Conservation (phyloP, 2,888 invertebrate genomes). For the Proisotoma minuta region DNA sequence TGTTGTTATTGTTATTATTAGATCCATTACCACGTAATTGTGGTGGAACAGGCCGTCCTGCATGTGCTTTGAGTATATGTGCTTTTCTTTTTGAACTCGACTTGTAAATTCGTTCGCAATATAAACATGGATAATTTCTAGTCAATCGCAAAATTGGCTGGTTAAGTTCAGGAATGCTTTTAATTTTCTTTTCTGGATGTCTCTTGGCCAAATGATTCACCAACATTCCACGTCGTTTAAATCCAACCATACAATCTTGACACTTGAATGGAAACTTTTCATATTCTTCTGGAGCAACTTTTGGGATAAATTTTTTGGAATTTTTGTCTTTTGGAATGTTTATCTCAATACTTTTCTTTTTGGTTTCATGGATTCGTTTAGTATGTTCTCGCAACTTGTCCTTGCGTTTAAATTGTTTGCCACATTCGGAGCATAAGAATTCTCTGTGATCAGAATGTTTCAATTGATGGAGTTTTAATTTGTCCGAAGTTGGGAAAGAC, state of each 20-base stretch:
- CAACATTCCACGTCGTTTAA: constrained; percentile 73
- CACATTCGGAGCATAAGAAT: constrained; percentile 68
- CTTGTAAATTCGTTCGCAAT: constrained; percentile 73
- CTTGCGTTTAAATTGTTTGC: constrained; percentile 71
- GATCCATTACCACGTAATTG: constrained; percentile 31
- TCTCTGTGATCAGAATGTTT: constrained; percentile 59
- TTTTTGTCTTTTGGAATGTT: constrained; percentile 24
- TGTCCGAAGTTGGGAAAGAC: constrained; percentile 66
- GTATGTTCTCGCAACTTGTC: constrained; percentile 70
- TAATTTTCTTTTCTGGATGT: constrained; percentile 62
- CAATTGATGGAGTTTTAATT: constrained; percentile 66
- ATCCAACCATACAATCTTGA: constrained; percentile 67
- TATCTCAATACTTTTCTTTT: constrained; percentile 47
- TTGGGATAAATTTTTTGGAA: constrained; percentile 42
- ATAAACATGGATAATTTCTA: constrained; percentile 75
- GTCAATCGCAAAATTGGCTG: constrained; percentile 72
- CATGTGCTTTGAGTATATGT: constrained; percentile 77
- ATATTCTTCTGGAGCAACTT: constrained; percentile 61
- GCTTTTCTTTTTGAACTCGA: constrained; percentile 77
- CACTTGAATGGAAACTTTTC: constrained; percentile 72
- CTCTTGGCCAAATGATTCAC: constrained; percentile 79
- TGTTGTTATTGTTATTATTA: constrained; percentile 13
- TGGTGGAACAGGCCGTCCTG: constrained; percentile 57
- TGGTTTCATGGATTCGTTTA: constrained; percentile 62
- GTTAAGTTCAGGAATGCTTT: constrained; percentile 67